These are phyloP conservation scores for Hirudinaria manillensis DNA, from an alignment of 2,888 invertebrate genomes.

Conservation along the genomic window DNA sequence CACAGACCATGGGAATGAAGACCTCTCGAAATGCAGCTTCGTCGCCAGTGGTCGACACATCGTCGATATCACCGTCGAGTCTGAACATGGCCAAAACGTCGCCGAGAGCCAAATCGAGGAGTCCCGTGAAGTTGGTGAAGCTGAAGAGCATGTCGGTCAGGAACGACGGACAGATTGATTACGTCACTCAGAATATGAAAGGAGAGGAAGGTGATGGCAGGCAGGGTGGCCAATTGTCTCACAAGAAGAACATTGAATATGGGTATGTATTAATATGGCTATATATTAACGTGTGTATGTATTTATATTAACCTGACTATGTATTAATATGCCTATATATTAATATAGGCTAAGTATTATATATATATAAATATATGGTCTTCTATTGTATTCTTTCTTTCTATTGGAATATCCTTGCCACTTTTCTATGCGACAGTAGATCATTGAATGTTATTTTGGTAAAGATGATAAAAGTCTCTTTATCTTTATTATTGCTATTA, in stretches of 20 bases:
- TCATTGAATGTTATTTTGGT: no score
- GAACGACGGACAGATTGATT: conserved; percentile 1
- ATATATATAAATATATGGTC: no score
- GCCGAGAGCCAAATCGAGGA: conserved; percentile 19
- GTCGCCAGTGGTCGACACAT: background rate
- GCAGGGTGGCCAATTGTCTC: background rate
- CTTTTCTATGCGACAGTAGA: no score
- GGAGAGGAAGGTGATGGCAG: background rate
- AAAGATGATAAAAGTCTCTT: no score
- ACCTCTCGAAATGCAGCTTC: conserved; percentile 1
- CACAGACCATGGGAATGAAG: background rate
- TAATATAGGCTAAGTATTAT: no score
- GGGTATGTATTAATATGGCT: conserved; percentile 1
- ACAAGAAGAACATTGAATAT: conserved; percentile 30
- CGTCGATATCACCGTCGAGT: conserved; percentile 1
- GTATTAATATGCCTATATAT: no score
- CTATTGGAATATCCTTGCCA: no score
- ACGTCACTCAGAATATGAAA: background rate
- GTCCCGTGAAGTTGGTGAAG: conserved; percentile 27
- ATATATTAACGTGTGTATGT: no score
- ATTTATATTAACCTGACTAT: no score
- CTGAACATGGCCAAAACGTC: background rate
- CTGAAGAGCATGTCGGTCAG: conserved; percentile 9
- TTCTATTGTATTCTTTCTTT: no score
- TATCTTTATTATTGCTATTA: no score